A percentile compares a stretch with the other conserved stretches of the same genome.
phyloP scores from a whole-genome alignment of 2,888 invertebrate species.

The Allacma fusca region DNA sequence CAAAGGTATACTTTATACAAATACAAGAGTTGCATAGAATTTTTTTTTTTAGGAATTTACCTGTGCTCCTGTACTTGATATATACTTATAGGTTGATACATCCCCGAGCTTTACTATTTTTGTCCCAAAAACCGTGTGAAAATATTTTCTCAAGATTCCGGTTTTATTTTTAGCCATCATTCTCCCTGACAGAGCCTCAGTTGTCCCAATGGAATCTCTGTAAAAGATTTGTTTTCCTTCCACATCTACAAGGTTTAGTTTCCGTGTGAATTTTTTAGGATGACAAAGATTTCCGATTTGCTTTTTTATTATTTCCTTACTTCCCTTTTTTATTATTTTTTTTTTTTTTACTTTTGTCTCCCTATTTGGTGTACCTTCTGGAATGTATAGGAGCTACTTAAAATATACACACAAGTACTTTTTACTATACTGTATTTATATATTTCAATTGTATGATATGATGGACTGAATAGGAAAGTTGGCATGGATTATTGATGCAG shows the following conservation, averaged over 20 bases:
- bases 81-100: not conserved
- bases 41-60: not conserved
- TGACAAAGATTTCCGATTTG: not conserved
- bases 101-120: not conserved
- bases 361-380: not conserved
- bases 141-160: conserved; percentile 37
- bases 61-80: not conserved
- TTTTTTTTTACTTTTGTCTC: not conserved
- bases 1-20: not conserved
- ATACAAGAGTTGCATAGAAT: not conserved
- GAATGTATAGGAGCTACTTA: too few species aligned
- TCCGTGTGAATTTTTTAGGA: not conserved
- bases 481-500: not conserved
- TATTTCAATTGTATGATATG: not conserved
- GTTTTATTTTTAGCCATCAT: not conserved
- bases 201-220: too few species aligned
- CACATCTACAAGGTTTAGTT: too few species aligned
- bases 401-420: too few species aligned
- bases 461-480: not conserved
- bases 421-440: not conserved
- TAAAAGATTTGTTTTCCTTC: not conserved
- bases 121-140: conserved; percentile 37
- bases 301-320: not conserved
- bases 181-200: not conserved
- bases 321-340: too few species aligned